phyloP scores from a whole-genome alignment of 2,888 invertebrate species.

The Drosophila dives region DNA sequence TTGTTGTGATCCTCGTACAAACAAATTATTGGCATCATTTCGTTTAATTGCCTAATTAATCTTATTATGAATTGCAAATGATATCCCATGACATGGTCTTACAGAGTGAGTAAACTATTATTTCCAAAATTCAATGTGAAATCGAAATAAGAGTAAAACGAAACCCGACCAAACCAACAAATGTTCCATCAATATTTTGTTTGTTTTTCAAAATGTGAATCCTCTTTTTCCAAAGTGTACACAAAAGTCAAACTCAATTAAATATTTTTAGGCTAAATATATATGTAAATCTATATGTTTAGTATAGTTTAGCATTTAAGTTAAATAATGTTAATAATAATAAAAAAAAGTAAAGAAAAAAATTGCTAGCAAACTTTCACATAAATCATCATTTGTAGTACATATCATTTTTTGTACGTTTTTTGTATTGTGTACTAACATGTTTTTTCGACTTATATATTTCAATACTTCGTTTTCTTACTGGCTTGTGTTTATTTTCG shows the following conservation, averaged over 20 bases:
- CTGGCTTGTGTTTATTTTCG: conserved; percentile 1
- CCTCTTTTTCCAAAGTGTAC: conserved; percentile 12
- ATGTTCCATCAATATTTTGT: conserved; percentile 3
- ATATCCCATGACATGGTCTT: conserved; percentile 63
- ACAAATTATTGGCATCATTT: conserved; percentile 39
- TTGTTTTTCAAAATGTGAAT: background rate
- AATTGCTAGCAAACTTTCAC: conserved; percentile 27
- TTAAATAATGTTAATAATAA: conserved; percentile 31
- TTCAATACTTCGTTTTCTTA: conserved; percentile 5
- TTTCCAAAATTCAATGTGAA: conserved; percentile 16
- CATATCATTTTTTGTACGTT: conserved; percentile 26
- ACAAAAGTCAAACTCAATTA: conserved; percentile 10
- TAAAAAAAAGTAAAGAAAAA: background rate
- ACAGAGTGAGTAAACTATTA: conserved; percentile 72
- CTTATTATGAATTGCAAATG: conserved; percentile 51
- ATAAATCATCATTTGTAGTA: conserved; percentile 38
- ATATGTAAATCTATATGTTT: conserved; percentile 24
- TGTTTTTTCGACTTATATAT: background rate
- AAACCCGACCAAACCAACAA: conserved; percentile 8
- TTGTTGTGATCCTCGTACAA: conserved; percentile 10
- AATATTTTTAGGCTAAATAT: conserved; percentile 37
- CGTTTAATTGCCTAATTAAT: conserved; percentile 46
- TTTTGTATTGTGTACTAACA: conserved; percentile 40
- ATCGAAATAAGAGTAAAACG: conserved; percentile 14
- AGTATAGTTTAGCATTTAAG: conserved; percentile 44